A percentile compares a stretch with the other conserved stretches of the same genome.
These are phyloP conservation scores for Lepilemur ruficaudatus DNA, from an alignment of 2,797 vertebrate genomes.

Conservation along the genomic window DNA sequence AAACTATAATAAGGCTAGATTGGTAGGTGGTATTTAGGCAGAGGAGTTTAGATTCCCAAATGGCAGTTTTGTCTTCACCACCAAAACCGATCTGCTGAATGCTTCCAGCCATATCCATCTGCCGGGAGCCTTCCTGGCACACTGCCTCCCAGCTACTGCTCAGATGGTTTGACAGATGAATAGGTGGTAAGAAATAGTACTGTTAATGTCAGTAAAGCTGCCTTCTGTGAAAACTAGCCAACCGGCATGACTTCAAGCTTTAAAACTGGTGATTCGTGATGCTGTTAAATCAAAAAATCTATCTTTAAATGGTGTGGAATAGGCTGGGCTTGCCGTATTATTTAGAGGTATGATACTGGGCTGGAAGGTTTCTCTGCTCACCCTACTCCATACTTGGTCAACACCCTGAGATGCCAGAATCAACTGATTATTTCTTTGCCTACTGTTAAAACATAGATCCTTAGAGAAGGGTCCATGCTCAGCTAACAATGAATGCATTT, in stretches of 20 bases:
- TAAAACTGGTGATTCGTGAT: not conserved
- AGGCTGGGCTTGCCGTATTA: not conserved
- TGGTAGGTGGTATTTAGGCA: not conserved
- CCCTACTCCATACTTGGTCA: not conserved
- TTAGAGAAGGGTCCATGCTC: not conserved
- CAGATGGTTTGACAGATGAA: conserved; percentile 36
- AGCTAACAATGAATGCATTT: not conserved
- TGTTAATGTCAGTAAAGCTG: conserved; percentile 16
- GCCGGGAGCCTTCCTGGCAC: not conserved
- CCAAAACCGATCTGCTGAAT: not conserved
- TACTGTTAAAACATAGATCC: not conserved
- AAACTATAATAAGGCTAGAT: not conserved
- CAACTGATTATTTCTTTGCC: not conserved
- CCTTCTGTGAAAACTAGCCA: not conserved
- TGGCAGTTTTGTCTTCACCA: conserved; percentile 7
- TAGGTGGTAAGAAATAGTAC: not conserved
- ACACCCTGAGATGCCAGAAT: not conserved
- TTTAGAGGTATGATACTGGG: not conserved
- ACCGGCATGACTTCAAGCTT: not conserved
- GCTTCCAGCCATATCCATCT: not conserved
- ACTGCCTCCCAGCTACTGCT: not conserved
- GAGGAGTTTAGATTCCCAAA: not conserved
- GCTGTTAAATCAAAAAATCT: not conserved
- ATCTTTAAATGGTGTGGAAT: not conserved
- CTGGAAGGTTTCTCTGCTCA: not conserved